Evolutionary conservation across 2,888 invertebrate species (phyloP).

Genomic region (Microctonus brassicae): DNA sequence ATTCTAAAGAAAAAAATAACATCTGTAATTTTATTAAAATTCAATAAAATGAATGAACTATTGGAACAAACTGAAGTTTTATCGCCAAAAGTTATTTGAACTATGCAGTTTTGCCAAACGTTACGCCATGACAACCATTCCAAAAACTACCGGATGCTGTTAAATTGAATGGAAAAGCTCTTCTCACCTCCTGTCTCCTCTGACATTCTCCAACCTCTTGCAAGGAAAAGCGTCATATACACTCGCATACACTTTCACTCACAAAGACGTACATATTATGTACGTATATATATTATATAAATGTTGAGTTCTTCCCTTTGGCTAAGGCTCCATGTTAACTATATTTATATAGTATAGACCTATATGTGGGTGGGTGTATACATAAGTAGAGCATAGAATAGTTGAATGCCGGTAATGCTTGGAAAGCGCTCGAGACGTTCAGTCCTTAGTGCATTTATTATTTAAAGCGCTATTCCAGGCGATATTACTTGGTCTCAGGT

Average conservation of each 20-base stretch:
- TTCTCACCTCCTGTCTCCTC: background rate
- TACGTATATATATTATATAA: background rate
- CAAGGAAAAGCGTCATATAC: background rate
- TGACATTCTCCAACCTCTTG: background rate
- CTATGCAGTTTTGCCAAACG: background rate
- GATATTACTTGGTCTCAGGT: constrained; percentile 25
- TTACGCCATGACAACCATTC: background rate
- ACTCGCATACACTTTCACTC: no score
- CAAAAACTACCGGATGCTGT: constrained; percentile 2
- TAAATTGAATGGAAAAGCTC: constrained; percentile 31
- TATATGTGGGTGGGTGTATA: background rate
- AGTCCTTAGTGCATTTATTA: constrained; percentile 36
- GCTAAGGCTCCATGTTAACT: background rate
- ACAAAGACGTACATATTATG: no score
- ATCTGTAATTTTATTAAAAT: no score
- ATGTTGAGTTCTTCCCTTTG: background rate
- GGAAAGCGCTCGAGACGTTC: constrained; percentile 20
- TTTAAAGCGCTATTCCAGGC: constrained; percentile 25
- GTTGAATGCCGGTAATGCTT: constrained; percentile 30
- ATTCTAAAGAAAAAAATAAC: no score
- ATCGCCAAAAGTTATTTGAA: background rate
- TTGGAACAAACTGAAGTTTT: background rate
- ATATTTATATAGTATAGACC: background rate
- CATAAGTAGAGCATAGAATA: constrained; percentile 15
- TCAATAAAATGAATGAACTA: no score